phyloP scores from a whole-genome alignment of 2,113 vertebrate species.

The Aegithalos caudatus region DNA sequence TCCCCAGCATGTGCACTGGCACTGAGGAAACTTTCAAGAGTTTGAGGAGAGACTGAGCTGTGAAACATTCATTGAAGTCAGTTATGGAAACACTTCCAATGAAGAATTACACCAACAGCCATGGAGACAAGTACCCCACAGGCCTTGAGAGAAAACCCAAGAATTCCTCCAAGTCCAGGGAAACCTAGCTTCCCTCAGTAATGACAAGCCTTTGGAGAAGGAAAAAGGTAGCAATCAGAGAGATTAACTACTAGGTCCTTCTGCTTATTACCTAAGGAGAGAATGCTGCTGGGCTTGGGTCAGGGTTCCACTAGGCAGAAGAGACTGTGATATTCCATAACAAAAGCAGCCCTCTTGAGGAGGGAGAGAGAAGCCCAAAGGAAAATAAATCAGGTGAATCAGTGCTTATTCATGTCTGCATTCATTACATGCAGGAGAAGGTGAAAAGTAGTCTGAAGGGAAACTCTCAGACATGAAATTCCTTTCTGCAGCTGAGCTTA shows the following conservation, averaged over 20 bases:
- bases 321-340: neutral
- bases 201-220: neutral
- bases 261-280: neutral
- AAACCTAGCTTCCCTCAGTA: neutral
- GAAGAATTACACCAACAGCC: neutral
- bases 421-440: neutral
- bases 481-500: neutral
- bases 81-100: neutral
- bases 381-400: neutral
- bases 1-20: fast-evolving
- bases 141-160: neutral
- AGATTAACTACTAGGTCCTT: neutral
- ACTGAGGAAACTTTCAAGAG: neutral
- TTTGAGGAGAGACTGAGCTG: neutral
- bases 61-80: neutral
- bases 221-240: neutral
- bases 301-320: neutral
- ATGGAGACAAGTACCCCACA: neutral
- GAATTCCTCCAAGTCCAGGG: neutral
- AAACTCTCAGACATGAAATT: neutral
- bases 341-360: neutral
- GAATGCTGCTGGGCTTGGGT: fast-evolving
- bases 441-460: neutral
- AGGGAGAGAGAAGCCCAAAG: neutral
- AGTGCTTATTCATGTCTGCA: neutral